Evolutionary conservation across 2,113 vertebrate genomes (phyloP).

Genomic region (Nycticorax nycticorax): DNA sequence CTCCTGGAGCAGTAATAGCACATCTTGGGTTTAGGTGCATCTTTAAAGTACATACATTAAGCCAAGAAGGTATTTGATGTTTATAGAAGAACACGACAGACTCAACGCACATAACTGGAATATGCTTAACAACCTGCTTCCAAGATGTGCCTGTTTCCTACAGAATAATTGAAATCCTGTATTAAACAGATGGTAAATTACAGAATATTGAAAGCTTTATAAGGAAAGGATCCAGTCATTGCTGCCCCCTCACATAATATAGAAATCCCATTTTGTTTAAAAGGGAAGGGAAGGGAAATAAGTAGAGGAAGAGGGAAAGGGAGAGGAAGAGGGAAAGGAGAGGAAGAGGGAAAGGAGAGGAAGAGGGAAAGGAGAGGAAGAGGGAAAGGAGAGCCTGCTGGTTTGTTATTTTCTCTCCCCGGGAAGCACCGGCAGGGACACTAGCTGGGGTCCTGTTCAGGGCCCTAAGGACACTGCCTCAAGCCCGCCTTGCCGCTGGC

Average conservation of each 20-base stretch:
- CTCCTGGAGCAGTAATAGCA: background rate
- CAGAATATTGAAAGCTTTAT: background rate
- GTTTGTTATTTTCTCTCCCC: too few species aligned
- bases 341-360: too few species aligned
- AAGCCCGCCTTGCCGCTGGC: background rate
- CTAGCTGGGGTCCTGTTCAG: background rate
- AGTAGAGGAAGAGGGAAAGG: too few species aligned
- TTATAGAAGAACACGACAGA: background rate
- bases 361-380: too few species aligned
- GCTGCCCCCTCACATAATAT: background rate
- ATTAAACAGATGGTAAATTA: background rate
- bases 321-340: background rate
- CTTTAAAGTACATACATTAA: background rate
- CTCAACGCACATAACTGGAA: background rate
- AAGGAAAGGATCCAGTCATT: background rate
- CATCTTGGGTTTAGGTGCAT: background rate
- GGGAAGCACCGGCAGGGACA: background rate
- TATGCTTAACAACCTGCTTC: background rate
- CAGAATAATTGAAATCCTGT: background rate
- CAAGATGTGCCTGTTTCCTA: background rate
- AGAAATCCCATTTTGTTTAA: background rate
- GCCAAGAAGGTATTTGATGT: background rate
- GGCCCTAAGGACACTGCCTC: background rate
- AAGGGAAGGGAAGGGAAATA: too few species aligned
- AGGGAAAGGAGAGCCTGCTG: background rate